Base-by-base conservation (phyloP, 2,113 vertebrate species). In the Nipponia nippon region DNA sequence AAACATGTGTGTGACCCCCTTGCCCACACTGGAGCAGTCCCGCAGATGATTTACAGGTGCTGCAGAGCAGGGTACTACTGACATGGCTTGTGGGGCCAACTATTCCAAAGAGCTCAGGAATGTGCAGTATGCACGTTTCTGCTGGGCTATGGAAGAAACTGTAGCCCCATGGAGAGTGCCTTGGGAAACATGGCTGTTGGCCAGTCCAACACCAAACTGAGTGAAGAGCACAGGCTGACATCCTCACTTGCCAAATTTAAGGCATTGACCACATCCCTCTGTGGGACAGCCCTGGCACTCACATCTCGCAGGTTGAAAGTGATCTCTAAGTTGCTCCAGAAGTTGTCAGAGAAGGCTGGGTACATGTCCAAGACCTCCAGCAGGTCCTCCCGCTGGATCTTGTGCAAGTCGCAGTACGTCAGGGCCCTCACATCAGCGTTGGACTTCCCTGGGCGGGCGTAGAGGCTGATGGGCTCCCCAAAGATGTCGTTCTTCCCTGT, bases 281-380 rank as follows among this genome's bases (percentile, higher is more conserved):
- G 36, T 7, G 34, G 36, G 61, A 30, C 65, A 77, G 42, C 66
- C 22, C 71, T 70, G 55, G 69, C 77, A 98, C 99, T 99, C 98
- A 99, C 99, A 95, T 99, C 99, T 98, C 99, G 98, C 66, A 99
- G 98, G 97, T 99, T 99, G 97, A 99, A 99, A 65, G 99, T 99
- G 98, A 99, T 99, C 96, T 99, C 99, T 85, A 99, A 88, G 97
- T 99, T 99, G 97, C 97, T 99, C 99, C 99, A 99, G 98, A 99
- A 99, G 91, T 97, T 98, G 97, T 99, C 98, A 1, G 99, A 98
- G 89, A 99, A 99, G 96, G 99, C 98, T 2, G 99, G 99, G 91
- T 99, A 99, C 99, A 99, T 99, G 97, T 99, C 99, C 91, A 99
- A 91, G 87, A 99, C 99, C 90, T 99, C 99, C 85, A 99, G 98